These are phyloP conservation scores for Ctenicera cuprea DNA, from an alignment of 2,888 invertebrate species.

Conservation along the genomic window DNA sequence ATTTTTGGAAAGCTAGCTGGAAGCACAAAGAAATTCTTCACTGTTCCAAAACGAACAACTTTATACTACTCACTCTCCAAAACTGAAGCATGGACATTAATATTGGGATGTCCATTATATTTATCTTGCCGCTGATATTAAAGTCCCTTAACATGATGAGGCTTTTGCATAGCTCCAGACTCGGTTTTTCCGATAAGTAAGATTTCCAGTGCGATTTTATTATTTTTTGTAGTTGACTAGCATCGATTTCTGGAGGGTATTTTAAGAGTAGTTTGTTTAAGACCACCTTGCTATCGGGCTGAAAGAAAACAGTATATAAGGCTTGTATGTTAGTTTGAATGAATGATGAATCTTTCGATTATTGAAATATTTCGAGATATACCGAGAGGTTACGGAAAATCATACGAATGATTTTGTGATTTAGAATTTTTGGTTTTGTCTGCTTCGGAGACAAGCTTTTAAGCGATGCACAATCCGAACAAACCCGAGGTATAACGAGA, in stretches of 20 bases:
- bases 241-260: conserved; percentile 79
- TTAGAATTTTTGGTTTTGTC: no score
- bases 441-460: no score
- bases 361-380: no score
- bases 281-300: conserved; percentile 75
- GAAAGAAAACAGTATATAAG: conserved; percentile 57
- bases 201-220: conserved; percentile 77
- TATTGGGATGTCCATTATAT: conserved; percentile 77
- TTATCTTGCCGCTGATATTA: conserved; percentile 79
- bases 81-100: conserved; percentile 80
- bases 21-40: conserved; percentile 55
- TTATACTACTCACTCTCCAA: conserved; percentile 75
- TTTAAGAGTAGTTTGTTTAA: conserved; percentile 74
- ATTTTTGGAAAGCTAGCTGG: conserved; percentile 78
- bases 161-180: conserved; percentile 80
- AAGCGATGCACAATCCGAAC: no score
- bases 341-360: no score
- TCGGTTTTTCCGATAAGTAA: conserved; percentile 77
- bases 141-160: conserved; percentile 81
- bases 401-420: no score
- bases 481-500: no score
- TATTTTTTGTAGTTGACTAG: conserved; percentile 77
- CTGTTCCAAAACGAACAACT: neutral
- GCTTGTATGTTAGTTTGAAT: neutral
- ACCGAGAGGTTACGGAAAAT: no score